These are phyloP conservation scores for Montipora capricornis DNA, from an alignment of 64 coral and sea anemone genomes.

Conservation along the genomic window DNA sequence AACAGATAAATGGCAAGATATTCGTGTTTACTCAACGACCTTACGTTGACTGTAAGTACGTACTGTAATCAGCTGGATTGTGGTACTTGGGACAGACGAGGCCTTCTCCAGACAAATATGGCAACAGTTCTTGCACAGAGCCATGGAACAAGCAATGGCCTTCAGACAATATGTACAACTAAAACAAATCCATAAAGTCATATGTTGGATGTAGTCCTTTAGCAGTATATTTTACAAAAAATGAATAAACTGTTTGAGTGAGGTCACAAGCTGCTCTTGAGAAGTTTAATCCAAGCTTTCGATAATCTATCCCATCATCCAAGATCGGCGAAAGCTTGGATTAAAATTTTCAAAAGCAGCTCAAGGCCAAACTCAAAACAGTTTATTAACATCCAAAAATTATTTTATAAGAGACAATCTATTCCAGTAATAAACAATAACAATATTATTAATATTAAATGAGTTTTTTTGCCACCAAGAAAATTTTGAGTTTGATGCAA, in stretches of 20 bases:
- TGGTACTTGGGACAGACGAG: slow-evolving; percentile 97
- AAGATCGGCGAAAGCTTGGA: no score
- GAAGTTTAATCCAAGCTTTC: no score
- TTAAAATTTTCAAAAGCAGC: background rate
- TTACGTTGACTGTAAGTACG: background rate
- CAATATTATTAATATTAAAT: no score
- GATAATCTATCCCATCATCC: no score
- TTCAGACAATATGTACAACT: slow-evolving; percentile 94
- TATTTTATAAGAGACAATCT: background rate
- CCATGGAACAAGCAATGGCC: slow-evolving; percentile 92
- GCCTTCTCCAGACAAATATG: slow-evolving; percentile 79
- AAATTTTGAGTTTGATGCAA: no score
- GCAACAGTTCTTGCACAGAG: slow-evolving; percentile 76
- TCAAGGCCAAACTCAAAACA: no score
- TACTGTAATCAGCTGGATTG: slow-evolving; percentile 99
- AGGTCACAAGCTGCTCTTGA: no score
- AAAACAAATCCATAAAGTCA: background rate
- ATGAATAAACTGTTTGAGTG: no score
- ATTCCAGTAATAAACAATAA: background rate
- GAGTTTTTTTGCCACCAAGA: no score
- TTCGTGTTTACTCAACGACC: background rate
- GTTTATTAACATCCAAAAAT: no score
- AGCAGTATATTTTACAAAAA: no score
- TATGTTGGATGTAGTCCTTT: no score
- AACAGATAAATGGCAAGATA: background rate